Evolutionary conservation across 2,888 invertebrate genomes (phyloP).

Genomic region (Alcis repandata): DNA sequence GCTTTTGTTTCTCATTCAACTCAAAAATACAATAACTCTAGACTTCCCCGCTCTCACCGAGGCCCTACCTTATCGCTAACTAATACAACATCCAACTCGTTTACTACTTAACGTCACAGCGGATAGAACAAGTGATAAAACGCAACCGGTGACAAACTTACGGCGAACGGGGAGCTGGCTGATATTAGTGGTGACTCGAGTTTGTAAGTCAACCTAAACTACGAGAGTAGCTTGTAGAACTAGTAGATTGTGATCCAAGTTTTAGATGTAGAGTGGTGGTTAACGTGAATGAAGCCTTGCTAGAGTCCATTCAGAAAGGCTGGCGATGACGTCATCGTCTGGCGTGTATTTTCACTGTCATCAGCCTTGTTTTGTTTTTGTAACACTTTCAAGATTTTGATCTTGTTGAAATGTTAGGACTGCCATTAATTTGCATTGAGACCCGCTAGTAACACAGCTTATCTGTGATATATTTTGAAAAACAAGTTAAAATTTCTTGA

Average conservation of each 20-base stretch:
- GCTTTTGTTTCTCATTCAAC: no score
- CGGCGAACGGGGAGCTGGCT: conserved; percentile 14
- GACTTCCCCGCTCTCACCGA: conserved; percentile 24
- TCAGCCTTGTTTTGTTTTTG: no score
- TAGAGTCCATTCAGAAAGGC: neutral
- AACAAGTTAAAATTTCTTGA: no score
- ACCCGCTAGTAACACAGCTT: no score
- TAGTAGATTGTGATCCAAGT: conserved; percentile 2
- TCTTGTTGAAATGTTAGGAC: no score
- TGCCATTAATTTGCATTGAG: no score
- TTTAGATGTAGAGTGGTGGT: neutral
- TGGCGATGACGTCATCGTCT: no score
- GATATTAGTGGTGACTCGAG: conserved; percentile 22
- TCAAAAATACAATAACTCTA: neutral
- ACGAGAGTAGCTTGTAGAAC: conserved; percentile 8
- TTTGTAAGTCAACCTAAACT: conserved; percentile 9
- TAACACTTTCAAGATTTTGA: no score
- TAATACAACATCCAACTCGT: conserved; percentile 48
- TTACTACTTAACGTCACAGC: conserved; percentile 51
- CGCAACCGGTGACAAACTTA: conserved; percentile 55
- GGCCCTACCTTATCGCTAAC: conserved; percentile 36
- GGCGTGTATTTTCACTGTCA: no score
- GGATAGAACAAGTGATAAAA: conserved; percentile 55
- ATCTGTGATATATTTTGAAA: no score
- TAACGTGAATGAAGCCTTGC: neutral